Evolutionary conservation across 1,140 invertebrate species (phyloP).

Genomic region (Colletes latitarsis): DNA sequence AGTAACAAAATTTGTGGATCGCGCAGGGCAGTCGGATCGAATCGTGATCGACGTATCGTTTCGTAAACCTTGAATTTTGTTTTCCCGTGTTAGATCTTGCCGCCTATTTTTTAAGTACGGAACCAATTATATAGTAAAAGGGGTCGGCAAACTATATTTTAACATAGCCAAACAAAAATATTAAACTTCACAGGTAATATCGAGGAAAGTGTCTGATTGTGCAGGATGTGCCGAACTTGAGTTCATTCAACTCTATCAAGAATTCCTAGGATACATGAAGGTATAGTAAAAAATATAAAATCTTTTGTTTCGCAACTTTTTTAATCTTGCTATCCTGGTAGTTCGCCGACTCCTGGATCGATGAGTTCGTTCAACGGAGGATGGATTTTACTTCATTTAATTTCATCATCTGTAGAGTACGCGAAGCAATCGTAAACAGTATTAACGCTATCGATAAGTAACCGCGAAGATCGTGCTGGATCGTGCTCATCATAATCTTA

Average conservation of each 20-base stretch:
- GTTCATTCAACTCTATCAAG: too few relatives aligned
- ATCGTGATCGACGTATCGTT: neutral
- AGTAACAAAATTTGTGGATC: neutral
- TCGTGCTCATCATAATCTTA: slow-evolving; percentile 12
- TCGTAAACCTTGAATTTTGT: neutral
- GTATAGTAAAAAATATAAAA: too few relatives aligned
- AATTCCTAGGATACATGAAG: too few relatives aligned
- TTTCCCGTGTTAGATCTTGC: too few relatives aligned
- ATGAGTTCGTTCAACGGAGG: neutral
- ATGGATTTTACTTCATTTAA: slow-evolving; percentile 6
- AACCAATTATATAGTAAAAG: neutral
- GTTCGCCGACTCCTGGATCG: too few relatives aligned
- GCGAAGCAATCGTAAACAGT: slow-evolving; percentile 32
- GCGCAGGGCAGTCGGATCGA: neutral
- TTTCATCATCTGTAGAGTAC: neutral
- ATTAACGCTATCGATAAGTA: slow-evolving; percentile 38
- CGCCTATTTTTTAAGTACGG: neutral
- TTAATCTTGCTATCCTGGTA: too few relatives aligned
- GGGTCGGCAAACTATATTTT: too few relatives aligned
- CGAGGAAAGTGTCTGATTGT: too few relatives aligned
- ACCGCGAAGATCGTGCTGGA: neutral
- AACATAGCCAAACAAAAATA: too few relatives aligned
- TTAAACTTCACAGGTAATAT: too few relatives aligned
- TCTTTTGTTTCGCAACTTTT: too few relatives aligned
- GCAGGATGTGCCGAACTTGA: too few relatives aligned